Evolutionary conservation across 2,797 vertebrate genomes (phyloP), one percentile per base, ranked within the genome.

Genomic region (Crenichthys baileyi): DNA sequence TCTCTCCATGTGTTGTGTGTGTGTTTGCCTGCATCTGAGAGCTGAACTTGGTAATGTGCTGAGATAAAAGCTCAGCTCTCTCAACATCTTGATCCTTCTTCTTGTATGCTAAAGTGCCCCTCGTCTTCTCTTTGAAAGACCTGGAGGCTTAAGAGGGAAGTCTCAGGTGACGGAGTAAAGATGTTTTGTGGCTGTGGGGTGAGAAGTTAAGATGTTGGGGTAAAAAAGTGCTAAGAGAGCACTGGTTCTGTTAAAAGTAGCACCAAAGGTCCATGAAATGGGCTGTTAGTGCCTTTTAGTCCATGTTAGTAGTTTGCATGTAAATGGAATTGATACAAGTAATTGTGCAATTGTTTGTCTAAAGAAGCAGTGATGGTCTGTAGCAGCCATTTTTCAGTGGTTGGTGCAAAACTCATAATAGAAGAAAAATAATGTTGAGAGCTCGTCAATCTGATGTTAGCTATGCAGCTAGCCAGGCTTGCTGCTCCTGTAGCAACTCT

Each of bases 1-100:
- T 65, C 67, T 70, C 41, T 20, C 46, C 74, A 9, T 70, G 26
- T 60, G 70, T 77, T 82, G 11, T 44, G 60, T 75, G 72, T 60
- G 48, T 85, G 78, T 70, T 72, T 77, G 77, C 82, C 70, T 85
- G 83, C 79, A 82, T 85, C 48, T 76, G 77, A 84, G 82, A 20
- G 85, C 85, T 85, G 76, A 86, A 83, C 79, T 86, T 83, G 82
- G 82, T 87, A 82, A 85, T 88, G 78, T 91, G 78, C 79, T 83
- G 84, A 77, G 86, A 89, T 87, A 90, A 85, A 79, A 68, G 80
- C 68, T 78, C 36, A 11, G 78, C 86, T 89, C 60, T 76, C 87
- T 85, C 86, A 92, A 92, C 91, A 88, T 88, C 83, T 85, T 89
- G 91, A 91, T 93, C 87, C 88, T 77, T 53, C 82, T 77, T 86